Conservation (phyloP, 2,888 invertebrate species). For the Cryptocephalus primarius region DNA sequence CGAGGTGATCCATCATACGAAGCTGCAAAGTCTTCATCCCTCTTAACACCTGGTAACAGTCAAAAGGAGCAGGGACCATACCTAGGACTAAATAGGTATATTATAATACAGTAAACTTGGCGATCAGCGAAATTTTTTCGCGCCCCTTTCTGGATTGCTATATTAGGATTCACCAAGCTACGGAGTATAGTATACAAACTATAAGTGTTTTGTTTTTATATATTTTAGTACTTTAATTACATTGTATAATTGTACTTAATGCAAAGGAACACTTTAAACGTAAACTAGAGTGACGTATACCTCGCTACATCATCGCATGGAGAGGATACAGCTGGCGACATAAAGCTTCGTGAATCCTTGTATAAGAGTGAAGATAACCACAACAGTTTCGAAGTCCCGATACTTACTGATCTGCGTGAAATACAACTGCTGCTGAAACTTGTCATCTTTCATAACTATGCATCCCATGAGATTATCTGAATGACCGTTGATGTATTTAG, state of each 20-base stretch:
- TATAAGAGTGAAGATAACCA: neutral
- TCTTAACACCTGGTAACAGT: constrained; percentile 81
- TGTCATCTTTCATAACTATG: constrained; percentile 43
- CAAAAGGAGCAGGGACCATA: constrained; percentile 85
- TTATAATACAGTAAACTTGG: neutral
- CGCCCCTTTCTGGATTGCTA: neutral
- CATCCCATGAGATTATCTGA: constrained; percentile 96
- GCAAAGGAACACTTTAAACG: no score
- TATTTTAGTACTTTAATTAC: no score
- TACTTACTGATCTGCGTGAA: constrained; percentile 77
- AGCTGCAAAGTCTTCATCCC: constrained; percentile 82
- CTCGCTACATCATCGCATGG: no score
- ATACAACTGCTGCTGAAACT: constrained; percentile 49
- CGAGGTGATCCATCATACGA: constrained; percentile 76
- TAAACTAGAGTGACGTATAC: no score
- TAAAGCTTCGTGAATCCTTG: no score
- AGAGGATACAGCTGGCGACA: no score
- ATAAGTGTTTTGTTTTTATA: no score
- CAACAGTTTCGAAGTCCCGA: neutral
- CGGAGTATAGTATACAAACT: no score
- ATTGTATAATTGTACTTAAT: no score
- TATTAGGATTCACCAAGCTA: no score
- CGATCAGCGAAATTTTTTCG: neutral
- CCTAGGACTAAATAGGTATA: constrained; percentile 52
- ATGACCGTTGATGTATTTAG: constrained; percentile 98